phyloP scores from a whole-genome alignment of 2,113 vertebrate genomes.

The Tympanuchus pallidicinctus region DNA sequence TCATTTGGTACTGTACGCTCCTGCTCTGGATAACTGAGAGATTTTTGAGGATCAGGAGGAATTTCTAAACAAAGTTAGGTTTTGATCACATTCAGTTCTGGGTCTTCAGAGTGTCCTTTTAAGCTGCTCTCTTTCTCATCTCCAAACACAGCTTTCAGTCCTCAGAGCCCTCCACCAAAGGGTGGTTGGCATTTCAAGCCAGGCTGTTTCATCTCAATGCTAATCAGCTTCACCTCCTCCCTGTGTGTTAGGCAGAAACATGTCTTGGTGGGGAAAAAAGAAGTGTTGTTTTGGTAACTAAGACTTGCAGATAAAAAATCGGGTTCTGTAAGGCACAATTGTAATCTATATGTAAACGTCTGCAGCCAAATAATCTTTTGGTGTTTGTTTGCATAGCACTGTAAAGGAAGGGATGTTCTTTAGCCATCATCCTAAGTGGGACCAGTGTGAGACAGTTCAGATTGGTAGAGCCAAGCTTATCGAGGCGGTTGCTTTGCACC shows the following conservation, averaged over 20 bases:
- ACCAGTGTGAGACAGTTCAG: accelerated
- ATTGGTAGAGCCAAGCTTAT: not conserved
- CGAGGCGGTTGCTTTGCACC: not conserved
- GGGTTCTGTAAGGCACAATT: not conserved
- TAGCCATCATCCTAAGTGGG: not conserved
- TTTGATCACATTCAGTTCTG: constrained; percentile 6
- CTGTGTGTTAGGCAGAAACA: not conserved
- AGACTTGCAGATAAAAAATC: not conserved
- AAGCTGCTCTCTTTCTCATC: not conserved
- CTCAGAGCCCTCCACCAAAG: not conserved
- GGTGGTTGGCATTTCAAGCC: not conserved
- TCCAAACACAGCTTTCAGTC: not conserved
- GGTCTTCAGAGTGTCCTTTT: constrained; percentile 9
- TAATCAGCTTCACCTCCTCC: not conserved
- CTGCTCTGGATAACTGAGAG: not conserved
- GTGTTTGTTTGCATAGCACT: not conserved
- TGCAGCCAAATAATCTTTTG: not conserved
- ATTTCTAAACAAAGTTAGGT: constrained; percentile 14
- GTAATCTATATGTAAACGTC: not conserved
- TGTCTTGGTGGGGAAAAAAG: not conserved
- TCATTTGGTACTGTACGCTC: not conserved
- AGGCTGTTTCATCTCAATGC: not conserved
- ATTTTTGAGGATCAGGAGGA: constrained; percentile 42
- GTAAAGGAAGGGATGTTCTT: not conserved
- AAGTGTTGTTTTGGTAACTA: not conserved